Evolutionary conservation across 2,113 vertebrate genomes (phyloP).

Genomic region (Oreocharis arfaki): DNA sequence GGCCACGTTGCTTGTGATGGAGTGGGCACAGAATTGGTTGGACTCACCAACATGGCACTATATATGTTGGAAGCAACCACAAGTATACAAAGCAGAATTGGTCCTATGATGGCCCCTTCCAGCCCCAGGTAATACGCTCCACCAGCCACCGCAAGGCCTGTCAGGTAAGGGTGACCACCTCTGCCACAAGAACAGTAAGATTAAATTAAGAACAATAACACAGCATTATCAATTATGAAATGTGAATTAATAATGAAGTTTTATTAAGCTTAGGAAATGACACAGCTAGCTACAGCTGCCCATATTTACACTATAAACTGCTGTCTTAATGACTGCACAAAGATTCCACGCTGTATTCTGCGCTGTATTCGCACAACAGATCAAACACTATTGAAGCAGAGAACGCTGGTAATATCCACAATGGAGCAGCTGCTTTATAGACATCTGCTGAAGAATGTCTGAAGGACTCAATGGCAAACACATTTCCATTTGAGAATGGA

Average conservation of each 20-base stretch:
- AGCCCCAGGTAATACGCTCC: conserved; percentile 95
- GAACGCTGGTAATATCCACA: background rate
- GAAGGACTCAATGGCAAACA: background rate
- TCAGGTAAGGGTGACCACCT: conserved; percentile 95
- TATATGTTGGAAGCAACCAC: conserved; percentile 98
- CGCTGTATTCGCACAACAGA: rapidly evolving
- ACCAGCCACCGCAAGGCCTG: conserved; percentile 92
- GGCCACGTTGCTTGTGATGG: conserved; percentile 84
- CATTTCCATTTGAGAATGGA: background rate
- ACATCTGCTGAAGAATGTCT: background rate
- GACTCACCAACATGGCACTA: conserved; percentile 96
- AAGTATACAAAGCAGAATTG: conserved; percentile 95
- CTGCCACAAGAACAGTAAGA: conserved; percentile 57
- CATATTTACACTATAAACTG: background rate
- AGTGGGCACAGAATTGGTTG: conserved; percentile 83
- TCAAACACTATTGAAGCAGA: background rate
- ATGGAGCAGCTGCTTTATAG: background rate
- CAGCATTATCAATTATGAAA: background rate
- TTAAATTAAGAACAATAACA: background rate
- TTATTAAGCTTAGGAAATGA: background rate
- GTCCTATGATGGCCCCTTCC: conserved; percentile 97
- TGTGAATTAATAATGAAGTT: background rate
- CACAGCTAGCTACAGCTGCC: background rate
- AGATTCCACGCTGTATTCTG: background rate
- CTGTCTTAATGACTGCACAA: background rate